Base-by-base conservation (phyloP, 1,140 invertebrate species). In the Gryllus bimaculatus region DNA sequence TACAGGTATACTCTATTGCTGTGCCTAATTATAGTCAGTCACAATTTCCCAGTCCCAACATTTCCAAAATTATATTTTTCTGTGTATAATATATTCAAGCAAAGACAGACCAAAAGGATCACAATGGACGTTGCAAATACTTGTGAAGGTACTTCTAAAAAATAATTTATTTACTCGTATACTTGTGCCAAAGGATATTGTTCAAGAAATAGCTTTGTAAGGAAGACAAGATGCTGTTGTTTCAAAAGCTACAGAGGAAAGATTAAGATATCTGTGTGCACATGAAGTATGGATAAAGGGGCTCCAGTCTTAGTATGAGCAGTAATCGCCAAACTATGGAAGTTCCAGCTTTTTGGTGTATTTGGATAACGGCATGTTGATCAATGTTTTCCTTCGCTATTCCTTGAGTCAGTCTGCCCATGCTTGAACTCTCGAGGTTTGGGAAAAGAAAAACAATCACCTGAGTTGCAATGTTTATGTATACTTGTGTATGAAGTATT, bases 381-480 rank as follows among this genome's bases (percentile, higher is more conserved):
- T 66, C 54, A 7, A 1, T 66, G 54, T 66, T 66, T 76, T 76
- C 8, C 39, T 47, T 48, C 4, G 75, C 75, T 76, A 6, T 48
- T 76, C 7, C 75, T 48, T 76, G 12, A 76, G n/a, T 8, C 47
- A 13, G 47, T 8, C 0, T 76, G 18, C 7, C n/a, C 18, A 5
- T 47, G 47, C n/a, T 18, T 39, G 47, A 76, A 47, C 21, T n/a
- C 47, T 47, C 21, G 13, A n/a, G 39, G 47, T 48, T 18, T 76
- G 5, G 21, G 39, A 13, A 47, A 76, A 47, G 47, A 20, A 77
- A 77, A 8, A 47, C 20, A 78, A 78, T 48, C 66, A 78, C 78
- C 78, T 78, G 78, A 78, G 78, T 74, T 78, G 78, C 26, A 78
- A 74, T 73, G 78, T 74, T 66, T 18, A 47, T 78, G 78, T 74